phyloP scores from a whole-genome alignment of 2,113 vertebrate species.

The Pterocles orientalis region DNA sequence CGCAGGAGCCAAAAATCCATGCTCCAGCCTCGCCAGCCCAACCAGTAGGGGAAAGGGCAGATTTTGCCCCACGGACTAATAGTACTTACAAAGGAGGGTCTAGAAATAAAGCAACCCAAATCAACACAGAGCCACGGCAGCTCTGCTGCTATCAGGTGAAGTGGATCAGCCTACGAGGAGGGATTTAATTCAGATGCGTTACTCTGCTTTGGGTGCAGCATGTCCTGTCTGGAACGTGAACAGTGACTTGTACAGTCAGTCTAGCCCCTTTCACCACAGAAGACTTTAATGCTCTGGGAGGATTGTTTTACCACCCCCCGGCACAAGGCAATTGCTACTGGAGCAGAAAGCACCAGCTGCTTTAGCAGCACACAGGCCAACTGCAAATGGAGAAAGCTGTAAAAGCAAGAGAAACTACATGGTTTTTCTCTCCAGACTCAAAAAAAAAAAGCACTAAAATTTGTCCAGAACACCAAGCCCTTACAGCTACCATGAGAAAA shows the following conservation, averaged over 20 bases:
- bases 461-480: neutral
- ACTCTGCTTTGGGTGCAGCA: neutral
- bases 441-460: neutral
- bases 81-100: neutral
- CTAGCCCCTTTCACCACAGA: neutral
- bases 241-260: neutral
- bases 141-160: neutral
- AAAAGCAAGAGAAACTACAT: neutral
- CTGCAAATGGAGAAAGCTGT: neutral
- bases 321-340: neutral
- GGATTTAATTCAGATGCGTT: neutral
- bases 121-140: neutral
- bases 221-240: rapidly evolving
- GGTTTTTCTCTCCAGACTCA: neutral
- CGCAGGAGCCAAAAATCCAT: neutral
- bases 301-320: neutral
- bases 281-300: neutral
- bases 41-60: neutral
- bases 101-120: neutral
- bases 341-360: neutral
- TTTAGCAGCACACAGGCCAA: neutral
- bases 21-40: neutral
- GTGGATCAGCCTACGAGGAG: neutral
- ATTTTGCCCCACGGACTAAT: neutral
- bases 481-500: neutral